Evolutionary conservation across 2,113 vertebrate species (phyloP).

Genomic region (Chiloscyllium plagiosum): DNA sequence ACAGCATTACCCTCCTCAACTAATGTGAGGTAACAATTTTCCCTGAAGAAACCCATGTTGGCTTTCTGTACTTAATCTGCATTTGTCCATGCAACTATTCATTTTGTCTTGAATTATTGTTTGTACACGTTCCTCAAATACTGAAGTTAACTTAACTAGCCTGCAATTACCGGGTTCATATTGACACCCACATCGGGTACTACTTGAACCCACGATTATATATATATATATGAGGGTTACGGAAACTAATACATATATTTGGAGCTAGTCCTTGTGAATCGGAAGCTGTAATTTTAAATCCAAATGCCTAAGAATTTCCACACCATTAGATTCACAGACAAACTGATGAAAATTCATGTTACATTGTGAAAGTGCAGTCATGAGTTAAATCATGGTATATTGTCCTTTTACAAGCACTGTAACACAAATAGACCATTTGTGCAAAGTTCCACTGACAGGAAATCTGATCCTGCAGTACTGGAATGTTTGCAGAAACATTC

Average conservation of each 20-base stretch:
- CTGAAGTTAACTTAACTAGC: no score
- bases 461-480: not conserved
- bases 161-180: no score
- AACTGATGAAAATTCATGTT: not conserved
- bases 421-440: conserved; percentile 3
- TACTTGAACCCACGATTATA: not conserved
- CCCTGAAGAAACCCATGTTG: no score
- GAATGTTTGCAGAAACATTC: conserved; percentile 36
- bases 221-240: not conserved
- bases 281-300: not conserved
- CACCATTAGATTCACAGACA: not conserved
- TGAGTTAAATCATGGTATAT: not conserved
- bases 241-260: not conserved
- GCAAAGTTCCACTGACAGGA: not conserved
- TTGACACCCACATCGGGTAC: no score
- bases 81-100: no score
- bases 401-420: not conserved
- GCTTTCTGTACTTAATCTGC: no score
- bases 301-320: not conserved
- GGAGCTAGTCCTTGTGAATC: not conserved
- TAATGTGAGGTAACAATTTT: no score
- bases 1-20: no score
- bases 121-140: no score
- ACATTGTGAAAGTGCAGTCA: not conserved
- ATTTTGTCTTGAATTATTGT: no score